Conservation (phyloP, 2,888 invertebrate species). For the Polylopha cassiicola region DNA sequence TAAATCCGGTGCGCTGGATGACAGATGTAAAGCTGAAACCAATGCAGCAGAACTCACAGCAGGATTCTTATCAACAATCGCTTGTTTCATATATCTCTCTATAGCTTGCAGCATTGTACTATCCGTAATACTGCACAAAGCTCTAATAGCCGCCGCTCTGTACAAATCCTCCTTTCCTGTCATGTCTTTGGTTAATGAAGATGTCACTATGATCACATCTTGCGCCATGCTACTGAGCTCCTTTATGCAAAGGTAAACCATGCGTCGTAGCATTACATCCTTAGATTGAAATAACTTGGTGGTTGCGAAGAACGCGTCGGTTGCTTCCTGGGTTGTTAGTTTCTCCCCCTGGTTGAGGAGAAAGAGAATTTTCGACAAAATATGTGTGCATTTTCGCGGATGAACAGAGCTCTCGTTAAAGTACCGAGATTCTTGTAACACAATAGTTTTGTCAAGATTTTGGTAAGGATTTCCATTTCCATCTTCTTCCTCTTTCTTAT, state of each 20-base stretch:
- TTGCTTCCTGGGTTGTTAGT: constrained; percentile 95
- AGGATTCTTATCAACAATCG: constrained; percentile 98
- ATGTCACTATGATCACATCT: constrained; percentile 99
- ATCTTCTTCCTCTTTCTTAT: constrained; percentile 97
- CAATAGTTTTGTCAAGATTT: constrained; percentile 96
- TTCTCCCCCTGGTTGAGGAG: constrained; percentile 96
- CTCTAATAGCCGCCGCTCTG: constrained; percentile 95
- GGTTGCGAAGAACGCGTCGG: constrained; percentile 99
- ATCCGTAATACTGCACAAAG: constrained; percentile 98
- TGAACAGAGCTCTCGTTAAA: constrained; percentile 99
- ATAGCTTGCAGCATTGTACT: constrained; percentile 96
- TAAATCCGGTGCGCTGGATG: constrained; percentile 90
- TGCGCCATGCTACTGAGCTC: constrained; percentile 96
- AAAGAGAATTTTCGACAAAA: constrained; percentile 97
- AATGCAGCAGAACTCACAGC: constrained; percentile 98
- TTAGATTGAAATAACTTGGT: constrained; percentile 99
- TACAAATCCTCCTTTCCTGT: constrained; percentile 96
- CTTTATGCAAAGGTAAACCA: constrained; percentile 98
- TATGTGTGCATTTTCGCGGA: constrained; percentile 96
- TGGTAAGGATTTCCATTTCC: constrained; percentile 93
- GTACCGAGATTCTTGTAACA: constrained; percentile 96
- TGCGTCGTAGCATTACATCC: constrained; percentile 94
- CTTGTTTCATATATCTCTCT: constrained; percentile 99
- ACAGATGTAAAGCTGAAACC: constrained; percentile 91
- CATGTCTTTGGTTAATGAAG: constrained; percentile 98